These are phyloP conservation scores for Caenorhabditis virilis DNA, from an alignment of 2,888 invertebrate species.

Conservation along the genomic window DNA sequence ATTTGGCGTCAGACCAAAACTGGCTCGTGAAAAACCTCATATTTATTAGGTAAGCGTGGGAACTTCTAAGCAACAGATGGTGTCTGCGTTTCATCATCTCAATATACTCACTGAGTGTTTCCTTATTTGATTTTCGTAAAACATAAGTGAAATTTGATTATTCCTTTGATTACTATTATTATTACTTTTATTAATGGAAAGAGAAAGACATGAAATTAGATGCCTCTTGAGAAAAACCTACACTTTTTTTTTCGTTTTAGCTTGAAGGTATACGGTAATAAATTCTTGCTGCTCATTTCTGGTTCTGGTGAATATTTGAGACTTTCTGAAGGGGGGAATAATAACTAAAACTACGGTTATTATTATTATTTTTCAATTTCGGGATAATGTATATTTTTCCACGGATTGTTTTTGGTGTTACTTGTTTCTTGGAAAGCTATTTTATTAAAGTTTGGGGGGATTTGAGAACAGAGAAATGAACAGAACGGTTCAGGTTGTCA, in stretches of 20 bases:
- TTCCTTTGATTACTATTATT: slow-evolving; percentile 23
- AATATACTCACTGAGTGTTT: not conserved
- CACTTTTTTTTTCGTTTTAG: no score
- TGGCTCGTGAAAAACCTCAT: slow-evolving; percentile 19
- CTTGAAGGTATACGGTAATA: no score
- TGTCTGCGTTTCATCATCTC: slow-evolving; percentile 15
- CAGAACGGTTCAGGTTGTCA: no score
- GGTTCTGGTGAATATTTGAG: no score
- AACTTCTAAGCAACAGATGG: slow-evolving; percentile 31
- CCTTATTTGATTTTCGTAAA: no score
- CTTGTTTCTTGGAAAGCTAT: no score
- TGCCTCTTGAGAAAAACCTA: slow-evolving; percentile 39
- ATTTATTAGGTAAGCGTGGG: slow-evolving; percentile 36
- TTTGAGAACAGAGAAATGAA: no score
- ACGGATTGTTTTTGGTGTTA: slow-evolving; percentile 19
- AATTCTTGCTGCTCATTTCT: no score
- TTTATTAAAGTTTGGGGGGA: no score
- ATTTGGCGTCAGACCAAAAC: not conserved
- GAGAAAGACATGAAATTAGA: slow-evolving; percentile 37
- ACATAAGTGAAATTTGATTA: slow-evolving; percentile 30
- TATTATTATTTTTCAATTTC: no score
- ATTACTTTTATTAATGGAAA: slow-evolving; percentile 33
- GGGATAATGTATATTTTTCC: slow-evolving; percentile 31
- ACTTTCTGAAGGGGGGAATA: no score
- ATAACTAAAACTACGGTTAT: no score